phyloP scores from a whole-genome alignment of 2,113 vertebrate genomes.

The Corvus hawaiiensis region DNA sequence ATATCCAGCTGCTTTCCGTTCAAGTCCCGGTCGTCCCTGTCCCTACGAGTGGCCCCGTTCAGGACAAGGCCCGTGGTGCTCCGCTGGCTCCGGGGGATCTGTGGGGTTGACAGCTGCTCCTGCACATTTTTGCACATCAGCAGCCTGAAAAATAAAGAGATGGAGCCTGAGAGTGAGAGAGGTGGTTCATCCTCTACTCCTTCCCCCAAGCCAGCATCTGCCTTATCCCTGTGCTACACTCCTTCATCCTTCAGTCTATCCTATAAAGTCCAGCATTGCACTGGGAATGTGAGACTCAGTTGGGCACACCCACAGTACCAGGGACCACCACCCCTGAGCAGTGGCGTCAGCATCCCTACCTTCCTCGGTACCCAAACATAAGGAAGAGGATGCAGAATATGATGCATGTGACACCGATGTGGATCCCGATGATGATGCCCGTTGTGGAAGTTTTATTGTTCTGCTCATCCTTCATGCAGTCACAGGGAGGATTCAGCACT shows the following conservation, averaged over 20 bases:
- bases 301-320: neutral
- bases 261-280: no score
- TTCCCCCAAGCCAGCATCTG: neutral
- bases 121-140: conserved; percentile 90
- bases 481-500: conserved; percentile 85
- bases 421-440: conserved; percentile 92
- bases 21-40: conserved; percentile 66
- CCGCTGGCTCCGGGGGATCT: conserved; percentile 73
- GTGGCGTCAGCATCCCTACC: conserved; percentile 60
- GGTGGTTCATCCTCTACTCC: neutral
- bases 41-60: conserved; percentile 68
- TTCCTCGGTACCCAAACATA: conserved; percentile 91
- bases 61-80: conserved; percentile 66
- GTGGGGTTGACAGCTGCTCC: conserved; percentile 81
- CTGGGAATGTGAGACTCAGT: neutral
- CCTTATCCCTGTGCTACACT: neutral
- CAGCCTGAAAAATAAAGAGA: conserved; percentile 71
- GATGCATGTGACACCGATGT: conserved; percentile 95
- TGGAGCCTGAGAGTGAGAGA: neutral
- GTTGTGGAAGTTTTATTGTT: conserved; percentile 85
- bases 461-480: conserved; percentile 89
- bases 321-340: neutral
- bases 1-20: conserved; percentile 70
- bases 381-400: conserved; percentile 97
- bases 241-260: neutral